Base-by-base conservation (phyloP, 35 echinoderm and acorn worm genomes). In the Acanthaster planci region DNA sequence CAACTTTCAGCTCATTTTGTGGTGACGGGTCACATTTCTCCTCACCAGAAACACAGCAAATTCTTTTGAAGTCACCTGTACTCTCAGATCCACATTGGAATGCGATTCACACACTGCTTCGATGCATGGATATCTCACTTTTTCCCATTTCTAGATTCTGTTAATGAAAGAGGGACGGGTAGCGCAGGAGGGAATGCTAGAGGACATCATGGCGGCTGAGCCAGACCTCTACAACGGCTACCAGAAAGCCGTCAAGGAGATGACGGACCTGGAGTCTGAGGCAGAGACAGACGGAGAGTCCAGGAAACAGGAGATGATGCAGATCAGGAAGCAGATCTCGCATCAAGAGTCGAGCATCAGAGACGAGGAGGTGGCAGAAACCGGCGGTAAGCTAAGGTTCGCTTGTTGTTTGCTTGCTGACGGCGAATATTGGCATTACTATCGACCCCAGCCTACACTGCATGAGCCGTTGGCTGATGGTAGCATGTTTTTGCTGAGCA, bases 131-230 rank as follows among this genome's bases (percentile, higher is more conserved):
- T n/a, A n/a, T n/a, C n/a, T n/a, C n/a, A 6, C 42, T 47, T 12
- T 12, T 67, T 67, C 27, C 2, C 31, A 1, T 2, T 15, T 7
- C 54, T 39, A 91, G 93, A 88, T 95, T 80, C 23, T 95, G 40
- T 79, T 95, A 5, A 68, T 95, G 68, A 84, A 75, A 77, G 81
- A 95, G 22, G 93, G 88, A 21, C 30, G 30, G 50, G 84, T 90
- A 39, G 77, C 85, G 5, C 80, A 83, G 31, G 78, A 79, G 31
- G 93, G 89, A 55, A 84, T 84, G 2, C 76, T 87, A 21, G 54
- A 87, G 16, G 54, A 90, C 50, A 90, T 95, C 40, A 60, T 42
- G 37, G 67, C 67, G 35, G 67, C 77, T 0, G 76, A 95, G 18
- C 93, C 93, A 16, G 84, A 90, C 52, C 67, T 87, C 0, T 90